Conservation (phyloP, 2,113 vertebrate species). For the Poecilia latipinna region DNA sequence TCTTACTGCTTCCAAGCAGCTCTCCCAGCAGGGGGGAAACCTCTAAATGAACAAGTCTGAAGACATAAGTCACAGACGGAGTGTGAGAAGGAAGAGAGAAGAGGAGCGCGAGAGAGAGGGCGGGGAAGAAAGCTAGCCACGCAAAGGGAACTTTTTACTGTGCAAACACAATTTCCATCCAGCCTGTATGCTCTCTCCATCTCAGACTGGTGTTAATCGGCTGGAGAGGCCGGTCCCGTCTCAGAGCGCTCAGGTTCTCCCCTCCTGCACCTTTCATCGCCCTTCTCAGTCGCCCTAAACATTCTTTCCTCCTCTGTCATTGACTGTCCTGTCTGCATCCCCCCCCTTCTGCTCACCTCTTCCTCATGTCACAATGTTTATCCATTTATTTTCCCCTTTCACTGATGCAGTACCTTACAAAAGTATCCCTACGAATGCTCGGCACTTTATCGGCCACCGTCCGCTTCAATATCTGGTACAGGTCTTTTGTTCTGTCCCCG, state of each 20-base stretch:
- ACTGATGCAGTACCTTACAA: neutral
- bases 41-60: conserved; percentile 70
- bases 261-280: conserved; percentile 37
- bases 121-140: conserved; percentile 67
- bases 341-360: conserved; percentile 62
- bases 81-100: conserved; percentile 55
- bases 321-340: conserved; percentile 79
- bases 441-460: no score
- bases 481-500: no score
- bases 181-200: conserved; percentile 70
- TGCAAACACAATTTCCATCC: conserved; percentile 79
- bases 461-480: no score
- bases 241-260: conserved; percentile 60
- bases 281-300: conserved; percentile 78
- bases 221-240: conserved; percentile 62
- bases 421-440: neutral
- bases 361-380: conserved; percentile 43
- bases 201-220: conserved; percentile 78
- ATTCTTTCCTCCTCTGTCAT: conserved; percentile 84
- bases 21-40: conserved; percentile 68
- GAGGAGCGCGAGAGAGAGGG: conserved; percentile 15
- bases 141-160: conserved; percentile 81
- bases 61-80: conserved; percentile 74
- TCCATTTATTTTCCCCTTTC: conserved; percentile 40
- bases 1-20: conserved; percentile 32